Base-by-base conservation (phyloP, 2,888 invertebrate species). In the Lutraria lutraria region DNA sequence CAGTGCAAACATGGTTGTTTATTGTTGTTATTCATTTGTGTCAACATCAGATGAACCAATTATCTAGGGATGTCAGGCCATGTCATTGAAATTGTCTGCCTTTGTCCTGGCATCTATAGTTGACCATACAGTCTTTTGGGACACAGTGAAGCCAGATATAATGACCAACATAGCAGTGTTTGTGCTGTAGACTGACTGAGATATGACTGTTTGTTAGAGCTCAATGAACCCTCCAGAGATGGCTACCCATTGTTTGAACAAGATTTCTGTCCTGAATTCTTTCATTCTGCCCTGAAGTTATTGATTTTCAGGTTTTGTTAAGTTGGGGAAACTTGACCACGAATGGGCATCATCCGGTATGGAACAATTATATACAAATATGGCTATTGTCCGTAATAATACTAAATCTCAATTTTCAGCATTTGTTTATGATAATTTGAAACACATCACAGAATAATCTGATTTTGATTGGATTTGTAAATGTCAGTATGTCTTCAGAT, bases 11-110 rank as follows among this genome's bases (percentile, higher is more conserved):
- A 10, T 25, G 63, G n/a, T 68, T 25, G 25, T 68, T 25, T 68
- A 68, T 68, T 68, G 63, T 25, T 68, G 63, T 68, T 68, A 68
- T 68, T 68, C 13, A 68, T 68, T n/a, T 25, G 25, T 68, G 63
- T 68, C 63, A 68, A 68, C 63, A 68, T 68, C 63, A 68, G 63
- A 68, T 25, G 13, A 68, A 68, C 63, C 63, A 68, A 68, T 68
- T 68, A 68, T 68, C 63, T 12, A 68, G 63, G 12, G 25, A n/a
- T 68, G 63, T 68, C 63, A 3, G n/a, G 25, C 63, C 63, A 68
- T 68, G 63, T 25, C 63, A 68, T n/a, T 25, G 63, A 68, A 25
- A 68, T 21, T 25, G 25, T 68, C 25, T 68, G 25, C n/a, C 63
- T n/a, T 21, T 68, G 63, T 68, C 63, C 63, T 68, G 63, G 63